Conservation (phyloP, 1,140 invertebrate species). For the Nasonia giraulti region DNA sequence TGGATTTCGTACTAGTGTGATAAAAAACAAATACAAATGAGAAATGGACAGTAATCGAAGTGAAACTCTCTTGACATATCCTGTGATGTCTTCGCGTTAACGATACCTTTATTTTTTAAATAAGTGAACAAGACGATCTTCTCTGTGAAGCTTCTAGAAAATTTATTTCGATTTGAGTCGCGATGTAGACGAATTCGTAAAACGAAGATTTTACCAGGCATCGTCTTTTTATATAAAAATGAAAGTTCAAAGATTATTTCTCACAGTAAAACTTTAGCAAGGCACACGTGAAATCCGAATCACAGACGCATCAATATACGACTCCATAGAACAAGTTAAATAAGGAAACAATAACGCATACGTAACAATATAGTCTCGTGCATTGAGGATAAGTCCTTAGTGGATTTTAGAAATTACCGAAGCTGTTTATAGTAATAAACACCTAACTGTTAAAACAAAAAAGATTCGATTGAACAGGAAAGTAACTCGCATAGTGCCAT, state of each 20-base stretch:
- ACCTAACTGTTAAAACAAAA: constrained; percentile 50
- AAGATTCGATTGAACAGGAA: constrained; percentile 42
- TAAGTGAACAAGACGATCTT: too few relatives aligned
- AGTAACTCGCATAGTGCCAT: constrained; percentile 70
- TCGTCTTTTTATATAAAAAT: neutral
- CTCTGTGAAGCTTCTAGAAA: neutral
- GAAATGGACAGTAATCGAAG: neutral
- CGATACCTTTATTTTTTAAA: neutral
- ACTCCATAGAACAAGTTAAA: constrained; percentile 1
- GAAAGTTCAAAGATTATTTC: neutral
- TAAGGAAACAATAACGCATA: constrained; percentile 29
- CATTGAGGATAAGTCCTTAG: constrained; percentile 6
- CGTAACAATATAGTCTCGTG: constrained; percentile 28
- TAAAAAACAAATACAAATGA: neutral
- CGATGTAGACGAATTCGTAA: too few relatives aligned
- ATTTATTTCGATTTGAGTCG: too few relatives aligned
- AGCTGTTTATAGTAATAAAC: neutral
- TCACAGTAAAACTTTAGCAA: neutral
- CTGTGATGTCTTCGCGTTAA: neutral
- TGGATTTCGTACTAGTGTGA: neutral
- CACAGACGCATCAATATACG: neutral
- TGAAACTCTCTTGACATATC: constrained; percentile 6
- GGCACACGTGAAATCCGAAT: neutral
- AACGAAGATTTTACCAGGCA: neutral
- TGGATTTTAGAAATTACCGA: neutral